These are phyloP conservation scores for Tenthredo distinguenda DNA, from an alignment of 2,888 invertebrate genomes.

Conservation along the genomic window DNA sequence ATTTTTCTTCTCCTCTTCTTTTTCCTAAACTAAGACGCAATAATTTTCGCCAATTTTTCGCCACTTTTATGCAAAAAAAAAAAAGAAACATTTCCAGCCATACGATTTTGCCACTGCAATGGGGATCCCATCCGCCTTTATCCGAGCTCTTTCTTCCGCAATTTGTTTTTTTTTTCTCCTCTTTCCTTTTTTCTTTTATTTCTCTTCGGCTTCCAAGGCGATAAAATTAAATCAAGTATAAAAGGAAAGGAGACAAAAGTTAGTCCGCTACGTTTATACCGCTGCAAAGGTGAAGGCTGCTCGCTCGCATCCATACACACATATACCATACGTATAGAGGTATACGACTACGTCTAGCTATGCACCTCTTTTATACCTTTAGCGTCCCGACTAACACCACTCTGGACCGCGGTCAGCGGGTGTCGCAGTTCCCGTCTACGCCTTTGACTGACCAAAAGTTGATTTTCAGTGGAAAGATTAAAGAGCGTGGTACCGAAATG, in stretches of 20 bases:
- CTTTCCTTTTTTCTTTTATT: background rate
- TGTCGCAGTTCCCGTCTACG: conserved; percentile 16
- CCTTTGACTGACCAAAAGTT: conserved; percentile 27
- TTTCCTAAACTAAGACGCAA: background rate
- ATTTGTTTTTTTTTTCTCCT: background rate
- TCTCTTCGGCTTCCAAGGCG: background rate
- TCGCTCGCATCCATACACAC: background rate
- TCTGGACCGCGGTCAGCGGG: conserved; percentile 20
- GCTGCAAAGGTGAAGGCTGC: conserved; percentile 35
- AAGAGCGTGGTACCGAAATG: background rate
- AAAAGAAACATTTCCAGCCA: background rate
- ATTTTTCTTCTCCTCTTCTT: too few relatives aligned
- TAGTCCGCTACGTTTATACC: background rate
- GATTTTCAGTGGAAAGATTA: background rate
- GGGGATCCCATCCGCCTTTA: background rate
- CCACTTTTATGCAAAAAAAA: background rate
- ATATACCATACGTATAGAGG: background rate
- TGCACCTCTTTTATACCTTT: conserved; percentile 8
- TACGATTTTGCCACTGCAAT: background rate
- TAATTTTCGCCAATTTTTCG: background rate
- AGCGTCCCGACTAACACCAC: background rate
- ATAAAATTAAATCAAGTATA: conserved; percentile 33
- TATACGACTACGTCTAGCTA: background rate
- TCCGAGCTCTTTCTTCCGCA: background rate
- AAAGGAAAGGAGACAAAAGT: conserved; percentile 44